Conservation (phyloP, 2,797 vertebrate genomes). For the Basileuterus tristriatus region DNA sequence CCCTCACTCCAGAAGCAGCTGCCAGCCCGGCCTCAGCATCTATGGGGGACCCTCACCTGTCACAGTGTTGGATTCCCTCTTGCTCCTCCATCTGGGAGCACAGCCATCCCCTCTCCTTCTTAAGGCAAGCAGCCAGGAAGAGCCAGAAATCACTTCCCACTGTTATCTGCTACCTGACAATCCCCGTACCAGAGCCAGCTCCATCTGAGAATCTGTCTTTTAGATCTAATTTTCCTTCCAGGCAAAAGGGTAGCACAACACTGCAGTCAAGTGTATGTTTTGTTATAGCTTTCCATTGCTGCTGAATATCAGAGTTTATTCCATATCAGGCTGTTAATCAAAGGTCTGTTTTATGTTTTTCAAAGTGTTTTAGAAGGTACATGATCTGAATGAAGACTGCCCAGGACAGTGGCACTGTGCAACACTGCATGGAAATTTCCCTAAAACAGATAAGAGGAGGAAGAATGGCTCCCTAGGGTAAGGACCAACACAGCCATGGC, state of each 20-base stretch:
- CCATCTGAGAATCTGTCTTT: not conserved
- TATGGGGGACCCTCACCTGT: not conserved
- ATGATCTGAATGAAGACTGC: not conserved
- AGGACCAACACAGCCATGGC: not conserved
- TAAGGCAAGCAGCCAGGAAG: not conserved
- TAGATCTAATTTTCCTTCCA: not conserved
- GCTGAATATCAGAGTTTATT: not conserved
- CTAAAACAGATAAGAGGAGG: not conserved
- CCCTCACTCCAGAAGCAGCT: not conserved
- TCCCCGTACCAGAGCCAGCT: not conserved
- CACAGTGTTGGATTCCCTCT: not conserved
- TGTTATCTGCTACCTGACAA: slow-evolving; percentile 29
- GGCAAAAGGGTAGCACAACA: not conserved
- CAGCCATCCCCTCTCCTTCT: not conserved
- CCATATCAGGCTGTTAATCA: not conserved
- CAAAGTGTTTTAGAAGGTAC: not conserved
- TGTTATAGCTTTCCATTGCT: not conserved
- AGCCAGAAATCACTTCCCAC: slow-evolving; percentile 4
- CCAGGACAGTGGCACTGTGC: not conserved
- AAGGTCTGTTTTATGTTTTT: not conserved
- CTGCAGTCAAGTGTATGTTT: not conserved
- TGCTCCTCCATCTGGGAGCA: slow-evolving; percentile 10
- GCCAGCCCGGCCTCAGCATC: not conserved
- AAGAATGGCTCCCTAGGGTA: not conserved
- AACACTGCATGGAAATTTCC: not conserved